A percentile compares a stretch with the other conserved stretches of the same genome.
Conservation (phyloP, 2,888 invertebrate genomes). For the Mythimna loreyi region DNA sequence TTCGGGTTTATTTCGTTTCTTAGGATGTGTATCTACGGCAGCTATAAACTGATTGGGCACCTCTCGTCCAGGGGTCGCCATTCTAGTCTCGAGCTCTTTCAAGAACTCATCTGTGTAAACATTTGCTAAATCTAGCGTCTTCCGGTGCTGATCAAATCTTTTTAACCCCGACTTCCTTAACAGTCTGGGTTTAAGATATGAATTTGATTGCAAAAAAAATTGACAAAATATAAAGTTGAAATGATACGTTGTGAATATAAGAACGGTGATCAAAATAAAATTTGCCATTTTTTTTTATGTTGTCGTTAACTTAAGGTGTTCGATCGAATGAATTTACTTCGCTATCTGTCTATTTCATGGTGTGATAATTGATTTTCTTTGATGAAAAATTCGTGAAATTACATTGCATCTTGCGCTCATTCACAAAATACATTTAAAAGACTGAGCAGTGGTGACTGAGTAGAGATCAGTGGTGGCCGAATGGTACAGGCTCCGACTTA, state of each 20-base stretch:
- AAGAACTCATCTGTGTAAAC: background rate
- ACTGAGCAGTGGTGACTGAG: too few species aligned
- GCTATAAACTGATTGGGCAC: background rate
- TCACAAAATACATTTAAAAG: background rate
- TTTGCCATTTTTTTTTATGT: conserved; percentile 29
- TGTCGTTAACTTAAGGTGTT: background rate
- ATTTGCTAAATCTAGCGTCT: background rate
- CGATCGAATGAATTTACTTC: conserved; percentile 11
- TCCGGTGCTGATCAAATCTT: background rate
- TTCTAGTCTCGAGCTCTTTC: background rate
- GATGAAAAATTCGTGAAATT: conserved; percentile 18
- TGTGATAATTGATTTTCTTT: conserved; percentile 35
- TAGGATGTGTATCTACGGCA: background rate
- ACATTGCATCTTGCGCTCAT: background rate
- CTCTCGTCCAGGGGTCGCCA: accelerated
- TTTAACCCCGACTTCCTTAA: background rate
- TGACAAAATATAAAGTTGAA: conserved; percentile 3
- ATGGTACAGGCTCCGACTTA: too few species aligned
- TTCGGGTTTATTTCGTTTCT: background rate
- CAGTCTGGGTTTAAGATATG: background rate
- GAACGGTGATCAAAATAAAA: background rate
- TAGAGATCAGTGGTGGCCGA: too few species aligned
- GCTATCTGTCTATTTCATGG: conserved; percentile 46
- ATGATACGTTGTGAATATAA: conserved; percentile 10
- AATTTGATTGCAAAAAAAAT: too few species aligned